phyloP scores from a whole-genome alignment of 2,888 invertebrate species.

The Odontocolon sp. region DNA sequence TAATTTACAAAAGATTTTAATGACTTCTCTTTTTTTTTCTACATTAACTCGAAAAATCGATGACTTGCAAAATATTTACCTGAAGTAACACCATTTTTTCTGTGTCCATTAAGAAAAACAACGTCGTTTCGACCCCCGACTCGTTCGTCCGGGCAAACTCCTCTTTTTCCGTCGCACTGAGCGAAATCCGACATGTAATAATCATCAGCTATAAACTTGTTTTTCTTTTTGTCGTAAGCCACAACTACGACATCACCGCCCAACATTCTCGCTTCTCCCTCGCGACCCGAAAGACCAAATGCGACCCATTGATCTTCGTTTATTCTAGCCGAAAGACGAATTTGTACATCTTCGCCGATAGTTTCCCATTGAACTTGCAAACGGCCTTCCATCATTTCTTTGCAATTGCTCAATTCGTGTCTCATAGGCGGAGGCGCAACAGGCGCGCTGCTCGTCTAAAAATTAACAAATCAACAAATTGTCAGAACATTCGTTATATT shows the following conservation, averaged over 20 bases:
- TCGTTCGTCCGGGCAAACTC: conserved; percentile 92
- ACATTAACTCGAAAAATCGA: no score
- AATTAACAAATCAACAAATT: not conserved
- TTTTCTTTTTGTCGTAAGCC: conserved; percentile 85
- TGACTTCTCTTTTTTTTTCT: not conserved
- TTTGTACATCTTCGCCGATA: conserved; percentile 88
- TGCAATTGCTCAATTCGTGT: conserved; percentile 86
- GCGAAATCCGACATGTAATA: conserved; percentile 92
- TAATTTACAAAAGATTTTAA: not conserved
- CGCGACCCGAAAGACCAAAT: conserved; percentile 91
- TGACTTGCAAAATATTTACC: conserved; percentile 68
- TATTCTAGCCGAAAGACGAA: conserved; percentile 90
- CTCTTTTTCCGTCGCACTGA: conserved; percentile 91
- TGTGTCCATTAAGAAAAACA: conserved; percentile 87
- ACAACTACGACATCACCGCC: conserved; percentile 93
- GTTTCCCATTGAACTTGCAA: conserved; percentile 94
- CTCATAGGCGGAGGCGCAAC: conserved; percentile 80
- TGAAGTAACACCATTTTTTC: conserved; percentile 90
- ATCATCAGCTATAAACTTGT: conserved; percentile 89
- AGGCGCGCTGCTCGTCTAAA: conserved; percentile 90
- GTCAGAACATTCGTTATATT: no score
- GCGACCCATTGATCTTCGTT: conserved; percentile 93
- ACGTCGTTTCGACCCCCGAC: conserved; percentile 92
- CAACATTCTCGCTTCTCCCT: conserved; percentile 88
- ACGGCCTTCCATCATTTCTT: conserved; percentile 90